Conservation (phyloP, 2,888 invertebrate species). For the Acholoe squamosa region DNA sequence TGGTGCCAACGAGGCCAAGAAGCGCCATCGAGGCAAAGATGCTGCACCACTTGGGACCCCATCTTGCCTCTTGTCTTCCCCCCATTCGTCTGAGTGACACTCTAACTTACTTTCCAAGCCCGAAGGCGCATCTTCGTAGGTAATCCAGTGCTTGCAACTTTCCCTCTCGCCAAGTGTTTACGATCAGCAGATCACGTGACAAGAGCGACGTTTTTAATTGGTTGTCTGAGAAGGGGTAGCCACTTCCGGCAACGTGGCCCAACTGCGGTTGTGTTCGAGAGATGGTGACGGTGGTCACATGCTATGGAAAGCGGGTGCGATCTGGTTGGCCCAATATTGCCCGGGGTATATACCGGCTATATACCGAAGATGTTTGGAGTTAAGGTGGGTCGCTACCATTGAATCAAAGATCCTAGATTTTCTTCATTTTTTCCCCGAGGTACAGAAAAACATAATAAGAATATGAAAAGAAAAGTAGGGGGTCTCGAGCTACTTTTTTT, state of each 20-base stretch:
- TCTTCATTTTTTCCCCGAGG: no score
- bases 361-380: no score
- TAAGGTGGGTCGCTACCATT: no score
- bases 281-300: no score
- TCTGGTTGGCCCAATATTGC: no score
- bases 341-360: no score
- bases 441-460: no score
- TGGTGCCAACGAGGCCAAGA: constrained; percentile 9
- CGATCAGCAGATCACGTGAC: constrained; percentile 39
- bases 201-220: background rate
- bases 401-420: no score
- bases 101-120: constrained; percentile 11
- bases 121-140: background rate
- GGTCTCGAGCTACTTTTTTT: no score
- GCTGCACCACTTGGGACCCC: constrained; percentile 59
- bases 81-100: constrained; percentile 41
- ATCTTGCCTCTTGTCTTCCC: constrained; percentile 23
- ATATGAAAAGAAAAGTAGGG: no score
- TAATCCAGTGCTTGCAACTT: background rate
- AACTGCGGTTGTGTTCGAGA: background rate
- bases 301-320: no score
- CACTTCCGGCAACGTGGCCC: constrained; percentile 55
- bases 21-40: constrained; percentile 57
- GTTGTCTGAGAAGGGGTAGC: background rate
- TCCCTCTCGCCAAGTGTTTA: background rate